A percentile compares a stretch with the other conserved stretches of the same genome.
phyloP scores from a whole-genome alignment of 2,888 invertebrate species.

The Pammene aurita region DNA sequence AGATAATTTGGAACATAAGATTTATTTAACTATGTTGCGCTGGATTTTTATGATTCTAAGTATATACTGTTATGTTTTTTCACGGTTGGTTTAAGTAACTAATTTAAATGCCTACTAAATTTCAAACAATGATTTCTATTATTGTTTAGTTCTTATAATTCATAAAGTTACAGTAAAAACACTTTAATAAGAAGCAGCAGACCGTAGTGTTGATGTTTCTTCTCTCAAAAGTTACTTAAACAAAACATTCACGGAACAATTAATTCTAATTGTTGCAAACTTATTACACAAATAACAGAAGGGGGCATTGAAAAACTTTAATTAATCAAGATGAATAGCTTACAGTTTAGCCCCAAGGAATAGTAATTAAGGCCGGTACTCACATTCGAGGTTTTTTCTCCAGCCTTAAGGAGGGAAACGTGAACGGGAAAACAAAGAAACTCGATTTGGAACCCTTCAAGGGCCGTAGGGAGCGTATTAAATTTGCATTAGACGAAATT shows the following conservation, averaged over 20 bases:
- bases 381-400: slow-evolving; percentile 46
- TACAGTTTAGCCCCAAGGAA: slow-evolving; percentile 67
- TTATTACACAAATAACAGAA: slow-evolving; percentile 33
- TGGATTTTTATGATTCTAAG: too few relatives aligned
- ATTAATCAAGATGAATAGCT: slow-evolving; percentile 77
- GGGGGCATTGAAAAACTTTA: slow-evolving; percentile 59
- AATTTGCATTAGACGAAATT: slow-evolving; percentile 83
- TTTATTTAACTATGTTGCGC: too few relatives aligned
- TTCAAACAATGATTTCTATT: too few relatives aligned
- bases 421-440: slow-evolving; percentile 74
- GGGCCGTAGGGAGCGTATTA: slow-evolving; percentile 75
- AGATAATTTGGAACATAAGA: too few relatives aligned
- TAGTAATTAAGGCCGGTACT: slow-evolving; percentile 63
- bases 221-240: slow-evolving; percentile 17
- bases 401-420: slow-evolving; percentile 47
- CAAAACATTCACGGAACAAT: slow-evolving; percentile 33
- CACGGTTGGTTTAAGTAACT: too few relatives aligned
- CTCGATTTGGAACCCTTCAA: slow-evolving; percentile 71
- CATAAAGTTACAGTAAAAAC: too few relatives aligned
- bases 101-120: too few relatives aligned
- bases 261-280: slow-evolving; percentile 35
- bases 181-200: too few relatives aligned
- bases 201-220: neutral
- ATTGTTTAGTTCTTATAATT: too few relatives aligned
- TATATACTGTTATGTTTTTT: too few relatives aligned